Conservation (phyloP, 2,888 invertebrate species). For the Nowickia ferox region DNA sequence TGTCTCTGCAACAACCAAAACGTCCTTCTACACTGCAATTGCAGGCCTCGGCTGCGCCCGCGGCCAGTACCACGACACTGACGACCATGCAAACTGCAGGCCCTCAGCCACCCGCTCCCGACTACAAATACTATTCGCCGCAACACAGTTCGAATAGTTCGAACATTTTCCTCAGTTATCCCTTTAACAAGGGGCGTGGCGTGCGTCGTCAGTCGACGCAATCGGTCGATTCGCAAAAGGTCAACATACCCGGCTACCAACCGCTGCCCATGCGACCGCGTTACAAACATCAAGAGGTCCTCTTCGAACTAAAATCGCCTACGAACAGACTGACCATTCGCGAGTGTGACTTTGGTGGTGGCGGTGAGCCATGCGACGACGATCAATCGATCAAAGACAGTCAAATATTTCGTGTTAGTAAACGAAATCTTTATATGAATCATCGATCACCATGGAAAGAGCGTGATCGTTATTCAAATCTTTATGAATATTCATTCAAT, state of each 20-base stretch:
- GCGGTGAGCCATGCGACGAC: constrained; percentile 83
- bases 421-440: constrained; percentile 83
- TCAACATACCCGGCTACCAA: constrained; percentile 80
- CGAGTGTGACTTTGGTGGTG: constrained; percentile 83
- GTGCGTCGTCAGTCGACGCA: constrained; percentile 82
- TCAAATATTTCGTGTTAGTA: constrained; percentile 84
- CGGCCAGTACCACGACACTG: constrained; percentile 78
- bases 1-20: constrained; percentile 74
- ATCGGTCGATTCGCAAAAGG: constrained; percentile 82
- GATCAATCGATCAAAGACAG: constrained; percentile 83
- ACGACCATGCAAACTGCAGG: constrained; percentile 80
- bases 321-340: constrained; percentile 82
- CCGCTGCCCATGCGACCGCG: constrained; percentile 81
- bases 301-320: constrained; percentile 82
- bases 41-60: constrained; percentile 75
- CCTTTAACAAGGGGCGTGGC: constrained; percentile 82
- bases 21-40: constrained; percentile 79
- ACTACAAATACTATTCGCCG: constrained; percentile 83
- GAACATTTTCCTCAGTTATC: constrained; percentile 80
- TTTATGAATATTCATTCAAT: constrained; percentile 83
- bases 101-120: constrained; percentile 81
- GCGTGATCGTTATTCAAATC: constrained; percentile 83
- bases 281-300: constrained; percentile 82
- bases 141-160: constrained; percentile 80
- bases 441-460: constrained; percentile 83